Conservation (phyloP, 2,888 invertebrate species). For the Heliconius charithonia region DNA sequence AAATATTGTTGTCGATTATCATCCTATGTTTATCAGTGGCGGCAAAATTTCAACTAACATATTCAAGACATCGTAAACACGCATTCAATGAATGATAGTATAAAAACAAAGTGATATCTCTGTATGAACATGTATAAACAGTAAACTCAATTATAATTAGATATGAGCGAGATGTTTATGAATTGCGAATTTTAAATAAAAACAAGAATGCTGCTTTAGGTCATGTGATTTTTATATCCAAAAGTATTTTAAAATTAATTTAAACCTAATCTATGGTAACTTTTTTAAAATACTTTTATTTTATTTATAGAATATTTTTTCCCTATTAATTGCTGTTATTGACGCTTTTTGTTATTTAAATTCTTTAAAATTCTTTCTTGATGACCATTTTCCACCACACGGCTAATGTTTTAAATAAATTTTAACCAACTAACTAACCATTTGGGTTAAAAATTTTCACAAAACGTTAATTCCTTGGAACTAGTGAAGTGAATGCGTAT, state of each 20-base stretch:
- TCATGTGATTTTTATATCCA: neutral
- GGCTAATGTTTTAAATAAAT: neutral
- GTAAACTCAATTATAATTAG: conserved; percentile 16
- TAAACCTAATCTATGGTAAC: neutral
- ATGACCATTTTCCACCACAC: neutral
- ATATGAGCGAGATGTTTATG: conserved; percentile 24
- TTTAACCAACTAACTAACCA: neutral
- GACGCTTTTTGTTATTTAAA: neutral
- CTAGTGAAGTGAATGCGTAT: neutral
- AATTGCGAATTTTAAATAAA: conserved; percentile 19
- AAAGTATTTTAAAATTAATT: neutral
- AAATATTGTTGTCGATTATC: neutral
- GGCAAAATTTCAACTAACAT: neutral
- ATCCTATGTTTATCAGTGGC: conserved; percentile 2
- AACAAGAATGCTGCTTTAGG: neutral
- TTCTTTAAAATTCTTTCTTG: neutral
- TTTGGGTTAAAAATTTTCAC: too few relatives aligned
- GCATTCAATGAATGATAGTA: conserved; percentile 49
- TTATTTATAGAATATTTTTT: too few relatives aligned
- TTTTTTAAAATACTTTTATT: neutral
- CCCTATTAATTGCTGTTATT: neutral
- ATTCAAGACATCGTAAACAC: conserved; percentile 40
- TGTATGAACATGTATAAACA: conserved; percentile 37
- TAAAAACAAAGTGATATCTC: conserved; percentile 47
- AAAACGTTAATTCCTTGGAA: too few relatives aligned